Evolutionary conservation across 2,797 vertebrate genomes (phyloP).

Genomic region (Enteromius anoplus): DNA sequence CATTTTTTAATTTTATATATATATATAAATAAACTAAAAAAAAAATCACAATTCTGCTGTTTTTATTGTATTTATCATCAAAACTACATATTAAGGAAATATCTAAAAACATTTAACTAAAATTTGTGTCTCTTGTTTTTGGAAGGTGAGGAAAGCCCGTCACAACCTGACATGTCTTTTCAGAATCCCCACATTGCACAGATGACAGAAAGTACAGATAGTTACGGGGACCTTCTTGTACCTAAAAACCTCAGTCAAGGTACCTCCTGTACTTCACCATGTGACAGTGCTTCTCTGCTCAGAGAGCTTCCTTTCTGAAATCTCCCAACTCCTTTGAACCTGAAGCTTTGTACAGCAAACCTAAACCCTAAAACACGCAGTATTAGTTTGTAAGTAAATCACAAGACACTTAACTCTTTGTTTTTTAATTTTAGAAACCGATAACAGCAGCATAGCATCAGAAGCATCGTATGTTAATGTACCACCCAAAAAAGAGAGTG

Average conservation of each 20-base stretch:
- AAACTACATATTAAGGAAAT: neutral
- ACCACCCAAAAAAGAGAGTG: slow-evolving; percentile 19
- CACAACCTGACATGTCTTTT: slow-evolving; percentile 29
- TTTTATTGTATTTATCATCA: neutral
- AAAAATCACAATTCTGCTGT: neutral
- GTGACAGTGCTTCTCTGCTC: neutral
- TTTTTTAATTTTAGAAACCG: slow-evolving; percentile 38
- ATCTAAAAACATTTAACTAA: neutral
- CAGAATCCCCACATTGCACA: slow-evolving; percentile 42
- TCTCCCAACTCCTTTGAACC: slow-evolving; percentile 13
- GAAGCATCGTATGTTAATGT: slow-evolving; percentile 58
- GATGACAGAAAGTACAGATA: slow-evolving; percentile 26
- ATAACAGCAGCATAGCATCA: slow-evolving; percentile 59
- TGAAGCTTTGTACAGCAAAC: neutral
- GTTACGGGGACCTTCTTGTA: neutral
- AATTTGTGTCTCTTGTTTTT: slow-evolving; percentile 17
- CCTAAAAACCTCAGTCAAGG: slow-evolving; percentile 50
- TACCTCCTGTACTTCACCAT: slow-evolving; percentile 34
- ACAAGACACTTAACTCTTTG: neutral
- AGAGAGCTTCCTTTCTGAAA: slow-evolving; percentile 6
- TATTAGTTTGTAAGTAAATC: neutral
- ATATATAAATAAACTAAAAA: no score
- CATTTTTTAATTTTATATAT: neutral
- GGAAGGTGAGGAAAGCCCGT: slow-evolving; percentile 45
- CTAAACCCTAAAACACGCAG: neutral